phyloP scores from a whole-genome alignment of 2,888 invertebrate species.

The Notodonta dromedarius region DNA sequence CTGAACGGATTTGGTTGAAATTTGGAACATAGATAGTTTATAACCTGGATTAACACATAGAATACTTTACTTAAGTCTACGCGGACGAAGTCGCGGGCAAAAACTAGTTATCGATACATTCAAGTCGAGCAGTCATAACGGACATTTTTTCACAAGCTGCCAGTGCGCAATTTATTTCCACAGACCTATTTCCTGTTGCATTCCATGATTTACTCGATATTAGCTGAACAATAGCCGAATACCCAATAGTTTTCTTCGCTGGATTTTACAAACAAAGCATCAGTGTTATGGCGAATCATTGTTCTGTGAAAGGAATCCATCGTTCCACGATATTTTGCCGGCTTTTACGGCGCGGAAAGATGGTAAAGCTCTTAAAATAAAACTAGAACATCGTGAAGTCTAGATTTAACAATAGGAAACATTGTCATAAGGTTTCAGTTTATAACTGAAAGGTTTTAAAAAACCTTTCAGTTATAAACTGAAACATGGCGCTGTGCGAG shows the following conservation, averaged over 20 bases:
- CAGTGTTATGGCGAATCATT: slow-evolving; percentile 30
- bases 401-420: slow-evolving; percentile 17
- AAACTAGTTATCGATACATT: neutral
- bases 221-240: slow-evolving; percentile 9
- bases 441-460: neutral
- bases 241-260: slow-evolving; percentile 16
- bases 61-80: too few species aligned
- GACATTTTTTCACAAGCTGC: neutral
- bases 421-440: slow-evolving; percentile 15
- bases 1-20: too few species aligned
- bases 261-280: slow-evolving; percentile 15
- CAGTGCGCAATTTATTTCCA: slow-evolving; percentile 7
- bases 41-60: too few species aligned
- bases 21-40: too few species aligned
- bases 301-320: slow-evolving; percentile 22
- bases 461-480: slow-evolving; percentile 1
- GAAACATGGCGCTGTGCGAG: neutral
- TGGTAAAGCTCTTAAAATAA: slow-evolving; percentile 17
- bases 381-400: slow-evolving; percentile 27
- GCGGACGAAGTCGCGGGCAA: too few species aligned
- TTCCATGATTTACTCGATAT: slow-evolving; percentile 12
- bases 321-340: slow-evolving; percentile 21
- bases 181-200: slow-evolving; percentile 11
- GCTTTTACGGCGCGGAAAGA: slow-evolving; percentile 20
- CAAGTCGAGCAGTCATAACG: neutral